Evolutionary conservation across 2,797 vertebrate genomes (phyloP), one percentile per base, ranked within the genome.

Genomic region (Gallinago stenura): DNA sequence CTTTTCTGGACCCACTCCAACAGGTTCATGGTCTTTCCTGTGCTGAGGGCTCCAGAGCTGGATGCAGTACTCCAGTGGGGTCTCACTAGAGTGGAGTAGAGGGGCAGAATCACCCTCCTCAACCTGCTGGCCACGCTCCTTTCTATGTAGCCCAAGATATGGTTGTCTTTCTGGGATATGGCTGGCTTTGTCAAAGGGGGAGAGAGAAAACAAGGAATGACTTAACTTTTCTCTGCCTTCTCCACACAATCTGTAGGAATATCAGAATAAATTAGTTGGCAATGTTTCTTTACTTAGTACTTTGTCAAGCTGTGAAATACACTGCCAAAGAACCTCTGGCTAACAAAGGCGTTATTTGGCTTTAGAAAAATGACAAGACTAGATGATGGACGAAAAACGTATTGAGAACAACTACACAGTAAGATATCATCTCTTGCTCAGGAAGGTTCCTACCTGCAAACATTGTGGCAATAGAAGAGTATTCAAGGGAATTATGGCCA

Each of bases 11-110:
- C 24, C 2, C 0, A 0, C 9, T 73, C 41, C 28, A 84, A 56
- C 22, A 46, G 18, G 17, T 64, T 48, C 33, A 8, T 3, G 6
- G 6, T 45, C 54, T 4, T 35, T 15, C 21, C 4, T 39, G 22
- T 37, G 8, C 35, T 10, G 57, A 26, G 21, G 35, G 1, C 31
- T 21, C 50, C 35, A 50, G 41, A 79, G 21, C 46, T 60, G 46
- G 3, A 45, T 0, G 0, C 17, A 61, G 26, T 2, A n/a, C 14
- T 61, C 5, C 73, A 30, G n/a, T 16, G 37, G 39, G 28, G 56
- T 46, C 64, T 61, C 46, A 53, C 21, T 4, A 54, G 51, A 79
- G n/a, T 6, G 1, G 53, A 57, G 33, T 2, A 48, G 12, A 68
- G 64, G 28, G 28, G 28, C 9, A 68, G 60, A 73, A 53, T 37